phyloP scores from a whole-genome alignment of 2,888 invertebrate genomes.

The Drosophila engyochracea region DNA sequence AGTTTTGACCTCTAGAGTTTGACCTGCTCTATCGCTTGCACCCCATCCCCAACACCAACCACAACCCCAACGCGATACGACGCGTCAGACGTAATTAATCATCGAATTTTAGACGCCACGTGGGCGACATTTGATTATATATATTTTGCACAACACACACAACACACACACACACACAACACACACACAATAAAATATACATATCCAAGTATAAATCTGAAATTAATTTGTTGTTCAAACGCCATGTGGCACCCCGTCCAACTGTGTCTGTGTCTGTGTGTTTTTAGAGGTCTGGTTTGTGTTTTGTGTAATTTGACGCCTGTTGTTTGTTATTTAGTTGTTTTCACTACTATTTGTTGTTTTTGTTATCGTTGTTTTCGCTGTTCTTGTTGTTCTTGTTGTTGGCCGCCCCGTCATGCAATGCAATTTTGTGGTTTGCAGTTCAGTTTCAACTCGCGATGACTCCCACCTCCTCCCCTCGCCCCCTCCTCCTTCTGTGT shows the following conservation, averaged over 20 bases:
- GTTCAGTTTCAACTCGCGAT: constrained; percentile 34
- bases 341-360: constrained; percentile 39
- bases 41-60: not conserved
- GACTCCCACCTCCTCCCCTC: not conserved
- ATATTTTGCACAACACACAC: constrained; percentile 38
- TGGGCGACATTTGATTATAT: constrained; percentile 74
- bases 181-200: constrained; percentile 1
- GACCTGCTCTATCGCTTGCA: not conserved
- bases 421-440: constrained; percentile 78
- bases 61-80: not conserved
- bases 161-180: constrained; percentile 6
- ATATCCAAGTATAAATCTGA: constrained; percentile 63
- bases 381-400: not conserved
- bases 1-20: constrained; percentile 20
- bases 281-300: constrained; percentile 54
- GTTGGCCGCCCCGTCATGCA: constrained; percentile 69
- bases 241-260: constrained; percentile 40
- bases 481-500: not conserved
- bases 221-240: constrained; percentile 76
- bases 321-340: constrained; percentile 81
- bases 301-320: constrained; percentile 79
- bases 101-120: constrained; percentile 57
- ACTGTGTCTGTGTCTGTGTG: constrained; percentile 9
- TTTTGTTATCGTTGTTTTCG: constrained; percentile 36
- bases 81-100: constrained; percentile 73